A percentile compares a stretch with the other conserved stretches of the same genome.
These are phyloP conservation scores for Pollicipes pollicipes DNA, from an alignment of 1,140 invertebrate species.

Conservation along the genomic window DNA sequence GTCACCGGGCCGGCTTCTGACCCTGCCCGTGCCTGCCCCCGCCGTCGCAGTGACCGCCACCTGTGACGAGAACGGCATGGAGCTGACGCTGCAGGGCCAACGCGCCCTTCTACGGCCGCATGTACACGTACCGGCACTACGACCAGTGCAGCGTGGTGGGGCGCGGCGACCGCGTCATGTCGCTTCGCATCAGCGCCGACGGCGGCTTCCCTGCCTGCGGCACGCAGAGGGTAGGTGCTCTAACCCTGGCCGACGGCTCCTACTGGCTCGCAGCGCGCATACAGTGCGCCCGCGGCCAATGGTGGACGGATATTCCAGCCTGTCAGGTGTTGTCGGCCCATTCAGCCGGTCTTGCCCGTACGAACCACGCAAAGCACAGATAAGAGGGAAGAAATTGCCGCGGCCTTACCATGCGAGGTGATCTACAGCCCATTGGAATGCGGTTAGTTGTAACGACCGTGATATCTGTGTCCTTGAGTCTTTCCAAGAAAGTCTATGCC, in stretches of 20 bases:
- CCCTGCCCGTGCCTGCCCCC: background rate
- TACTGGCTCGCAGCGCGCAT: background rate
- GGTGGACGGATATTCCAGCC: too few species aligned
- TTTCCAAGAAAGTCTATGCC: too few species aligned
- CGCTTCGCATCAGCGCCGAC: slow-evolving; percentile 62
- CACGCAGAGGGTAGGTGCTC: slow-evolving; percentile 47
- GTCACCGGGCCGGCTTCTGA: too few species aligned
- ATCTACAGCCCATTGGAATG: too few species aligned
- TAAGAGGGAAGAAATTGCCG: too few species aligned
- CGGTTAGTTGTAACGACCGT: too few species aligned
- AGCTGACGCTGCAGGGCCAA: slow-evolving; percentile 70
- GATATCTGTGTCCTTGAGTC: too few species aligned
- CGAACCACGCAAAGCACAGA: too few species aligned
- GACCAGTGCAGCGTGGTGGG: slow-evolving; percentile 78
- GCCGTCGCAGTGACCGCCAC: slow-evolving; percentile 55
- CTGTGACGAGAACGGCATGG: slow-evolving; percentile 84
- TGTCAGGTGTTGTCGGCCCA: too few species aligned
- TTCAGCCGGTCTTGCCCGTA: too few species aligned
- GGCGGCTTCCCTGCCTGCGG: slow-evolving; percentile 82
- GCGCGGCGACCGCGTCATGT: slow-evolving; percentile 63
- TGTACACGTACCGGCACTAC: slow-evolving; percentile 81
- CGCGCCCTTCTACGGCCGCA: slow-evolving; percentile 70
- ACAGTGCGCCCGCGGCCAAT: background rate
- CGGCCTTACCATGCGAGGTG: too few species aligned
- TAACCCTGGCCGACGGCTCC: slow-evolving; percentile 3